A percentile compares a stretch with the other conserved stretches of the same genome.
Conservation (phyloP, 30 jellyfish, hydroid and myxozoan genomes). For the Aurelia sp. region DNA sequence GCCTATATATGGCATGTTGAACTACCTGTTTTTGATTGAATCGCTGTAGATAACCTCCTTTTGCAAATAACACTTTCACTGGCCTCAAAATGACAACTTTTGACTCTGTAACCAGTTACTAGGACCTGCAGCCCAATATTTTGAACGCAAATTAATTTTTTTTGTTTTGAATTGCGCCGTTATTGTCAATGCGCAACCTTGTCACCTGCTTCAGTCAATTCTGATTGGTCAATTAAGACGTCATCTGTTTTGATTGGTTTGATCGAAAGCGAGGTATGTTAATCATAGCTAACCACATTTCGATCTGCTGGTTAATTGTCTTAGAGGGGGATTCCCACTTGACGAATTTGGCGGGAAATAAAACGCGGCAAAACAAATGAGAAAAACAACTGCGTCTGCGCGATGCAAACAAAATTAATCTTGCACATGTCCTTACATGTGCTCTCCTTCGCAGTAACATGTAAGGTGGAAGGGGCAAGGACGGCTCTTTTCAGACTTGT, state of each 20-base stretch:
- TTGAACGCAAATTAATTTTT: constrained; percentile 16
- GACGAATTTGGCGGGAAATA: not conserved
- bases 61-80: not conserved
- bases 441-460: too few relatives aligned
- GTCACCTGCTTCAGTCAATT: constrained; percentile 30
- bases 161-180: constrained; percentile 23
- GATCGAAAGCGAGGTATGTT: not conserved
- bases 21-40: constrained; percentile 15
- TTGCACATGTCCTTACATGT: too few relatives aligned
- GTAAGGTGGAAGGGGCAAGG: too few relatives aligned
- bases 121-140: constrained; percentile 36
- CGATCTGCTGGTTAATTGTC: not conserved
- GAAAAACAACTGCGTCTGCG: too few relatives aligned
- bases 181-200: constrained; percentile 8
- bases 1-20: constrained; percentile 54
- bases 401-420: too few relatives aligned
- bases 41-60: not conserved
- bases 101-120: constrained; percentile 24
- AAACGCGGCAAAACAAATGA: too few relatives aligned
- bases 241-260: constrained; percentile 43
- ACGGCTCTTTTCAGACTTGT: too few relatives aligned
- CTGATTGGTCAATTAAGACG: constrained; percentile 25
- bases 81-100: constrained; percentile 24
- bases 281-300: not conserved
- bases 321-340: not conserved